Evolutionary conservation across 2,797 vertebrate genomes (phyloP).

Genomic region (Pantherophis alleghaniensis): DNA sequence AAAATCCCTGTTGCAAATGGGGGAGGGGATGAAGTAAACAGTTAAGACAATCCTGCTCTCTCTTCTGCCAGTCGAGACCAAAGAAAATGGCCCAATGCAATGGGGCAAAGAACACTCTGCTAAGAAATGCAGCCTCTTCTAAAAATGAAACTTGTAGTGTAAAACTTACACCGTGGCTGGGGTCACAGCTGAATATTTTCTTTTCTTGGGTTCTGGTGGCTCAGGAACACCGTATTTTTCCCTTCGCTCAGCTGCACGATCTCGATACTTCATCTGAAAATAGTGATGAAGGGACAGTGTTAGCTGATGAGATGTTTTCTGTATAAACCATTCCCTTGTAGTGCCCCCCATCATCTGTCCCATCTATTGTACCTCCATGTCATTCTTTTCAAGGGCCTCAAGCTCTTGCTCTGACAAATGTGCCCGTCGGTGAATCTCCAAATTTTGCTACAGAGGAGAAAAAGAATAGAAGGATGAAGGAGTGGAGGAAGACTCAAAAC

Average conservation of each 20-base stretch:
- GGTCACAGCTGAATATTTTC: slow-evolving; percentile 75
- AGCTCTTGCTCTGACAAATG: slow-evolving; percentile 70
- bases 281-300: neutral
- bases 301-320: neutral
- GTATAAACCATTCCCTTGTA: neutral
- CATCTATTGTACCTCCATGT: slow-evolving; percentile 76
- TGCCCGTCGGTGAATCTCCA: slow-evolving; percentile 81
- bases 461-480: neutral
- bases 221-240: slow-evolving; percentile 72
- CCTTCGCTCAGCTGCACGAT: slow-evolving; percentile 74
- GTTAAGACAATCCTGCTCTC: neutral
- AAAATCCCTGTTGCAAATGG: slow-evolving; percentile 57
- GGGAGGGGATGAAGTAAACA: neutral
- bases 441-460: slow-evolving; percentile 80
- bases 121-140: neutral
- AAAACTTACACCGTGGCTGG: slow-evolving; percentile 58
- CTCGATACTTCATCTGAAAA: slow-evolving; percentile 71
- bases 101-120: neutral
- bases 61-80: neutral
- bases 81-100: neutral
- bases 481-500: neutral
- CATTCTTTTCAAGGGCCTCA: slow-evolving; percentile 72
- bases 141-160: neutral
- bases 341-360: too few relatives aligned
- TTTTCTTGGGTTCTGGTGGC: slow-evolving; percentile 80